Percentiles rank a stretch among this genome's conserved stretches.
Conservation (phyloP, 2,113 vertebrate genomes). For the Galemys pyrenaicus region DNA sequence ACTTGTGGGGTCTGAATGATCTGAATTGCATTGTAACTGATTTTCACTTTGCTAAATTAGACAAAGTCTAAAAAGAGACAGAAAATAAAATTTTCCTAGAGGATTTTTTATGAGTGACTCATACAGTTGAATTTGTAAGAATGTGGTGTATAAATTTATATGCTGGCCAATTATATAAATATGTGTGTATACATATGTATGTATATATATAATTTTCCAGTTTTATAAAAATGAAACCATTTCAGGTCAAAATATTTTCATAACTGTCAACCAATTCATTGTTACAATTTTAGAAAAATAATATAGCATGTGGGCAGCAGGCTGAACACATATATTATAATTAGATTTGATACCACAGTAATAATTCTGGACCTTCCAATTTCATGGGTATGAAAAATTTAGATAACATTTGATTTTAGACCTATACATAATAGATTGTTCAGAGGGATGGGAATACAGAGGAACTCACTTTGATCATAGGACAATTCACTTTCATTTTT, state of each 20-base stretch:
- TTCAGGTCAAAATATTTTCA: constrained; percentile 29
- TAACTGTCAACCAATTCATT: neutral
- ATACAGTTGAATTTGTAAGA: neutral
- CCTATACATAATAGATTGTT: neutral
- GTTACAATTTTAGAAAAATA: neutral
- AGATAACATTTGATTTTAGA: neutral
- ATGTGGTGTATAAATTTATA: neutral
- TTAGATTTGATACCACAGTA: neutral
- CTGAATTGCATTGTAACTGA: neutral
- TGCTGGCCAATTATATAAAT: neutral
- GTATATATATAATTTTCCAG: neutral
- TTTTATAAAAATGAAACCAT: constrained; percentile 4
- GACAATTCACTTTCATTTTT: constrained; percentile 30
- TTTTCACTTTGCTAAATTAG: neutral
- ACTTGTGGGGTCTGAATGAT: neutral
- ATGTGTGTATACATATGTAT: too few species aligned
- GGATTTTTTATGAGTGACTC: neutral
- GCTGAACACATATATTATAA: neutral
- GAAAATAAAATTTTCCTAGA: constrained; percentile 7
- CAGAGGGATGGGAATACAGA: neutral
- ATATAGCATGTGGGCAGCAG: neutral
- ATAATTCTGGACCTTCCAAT: neutral
- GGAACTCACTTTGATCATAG: neutral
- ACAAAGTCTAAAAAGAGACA: constrained; percentile 6
- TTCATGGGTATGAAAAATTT: neutral